A percentile compares a stretch with the other conserved stretches of the same genome.
Evolutionary conservation across 2,113 vertebrate genomes (phyloP).

Genomic region (Heterotilapia buettikoferi): DNA sequence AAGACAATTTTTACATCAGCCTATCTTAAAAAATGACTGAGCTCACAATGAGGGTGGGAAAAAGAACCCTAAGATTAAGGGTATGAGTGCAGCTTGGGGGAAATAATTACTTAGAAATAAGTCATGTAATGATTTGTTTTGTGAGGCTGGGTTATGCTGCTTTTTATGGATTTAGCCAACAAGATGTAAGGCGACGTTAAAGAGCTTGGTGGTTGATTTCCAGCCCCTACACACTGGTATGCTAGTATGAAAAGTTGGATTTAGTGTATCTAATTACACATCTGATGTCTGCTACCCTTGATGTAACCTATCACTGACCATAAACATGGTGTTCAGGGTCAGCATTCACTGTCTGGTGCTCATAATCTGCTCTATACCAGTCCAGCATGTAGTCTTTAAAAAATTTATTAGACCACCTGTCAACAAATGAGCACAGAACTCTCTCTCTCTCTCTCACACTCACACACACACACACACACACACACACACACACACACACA

Average conservation of each 20-base stretch:
- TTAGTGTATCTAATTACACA: background rate
- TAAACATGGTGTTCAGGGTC: background rate
- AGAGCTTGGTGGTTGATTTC: background rate
- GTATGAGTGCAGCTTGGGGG: background rate
- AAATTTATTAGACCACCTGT: background rate
- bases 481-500: fast-evolving
- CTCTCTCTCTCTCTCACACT: background rate
- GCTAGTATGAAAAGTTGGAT: background rate
- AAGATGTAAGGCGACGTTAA: background rate
- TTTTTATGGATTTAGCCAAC: background rate
- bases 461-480: too few relatives aligned
- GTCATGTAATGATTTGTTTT: background rate
- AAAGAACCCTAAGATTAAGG: background rate
- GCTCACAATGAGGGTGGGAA: background rate
- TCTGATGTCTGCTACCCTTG: background rate
- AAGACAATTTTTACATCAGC: background rate
- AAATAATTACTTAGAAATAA: background rate
- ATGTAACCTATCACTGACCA: background rate
- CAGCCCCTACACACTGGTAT: background rate
- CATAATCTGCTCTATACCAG: background rate
- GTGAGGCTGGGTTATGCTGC: background rate
- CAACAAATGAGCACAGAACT: background rate
- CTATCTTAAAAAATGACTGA: background rate
- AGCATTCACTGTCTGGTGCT: background rate
- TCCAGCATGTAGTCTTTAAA: background rate